These are phyloP conservation scores for Thermophis baileyi DNA, from an alignment of 2,113 vertebrate genomes.

Conservation along the genomic window DNA sequence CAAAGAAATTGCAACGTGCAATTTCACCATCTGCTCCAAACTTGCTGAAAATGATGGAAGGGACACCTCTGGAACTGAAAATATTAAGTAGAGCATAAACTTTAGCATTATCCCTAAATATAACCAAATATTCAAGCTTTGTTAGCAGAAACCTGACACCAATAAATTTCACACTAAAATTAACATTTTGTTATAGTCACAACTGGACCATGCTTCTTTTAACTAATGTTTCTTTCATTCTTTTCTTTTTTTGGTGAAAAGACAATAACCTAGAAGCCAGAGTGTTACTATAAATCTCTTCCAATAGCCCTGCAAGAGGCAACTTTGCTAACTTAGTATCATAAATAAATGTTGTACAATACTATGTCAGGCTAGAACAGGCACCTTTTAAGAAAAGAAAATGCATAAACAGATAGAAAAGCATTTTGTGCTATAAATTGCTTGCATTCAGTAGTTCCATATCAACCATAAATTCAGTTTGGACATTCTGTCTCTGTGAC, in stretches of 20 bases:
- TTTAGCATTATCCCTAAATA: not conserved
- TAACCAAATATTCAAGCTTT: not conserved
- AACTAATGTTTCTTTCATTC: conserved; percentile 6
- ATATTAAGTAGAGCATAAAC: not conserved
- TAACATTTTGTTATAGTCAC: conserved; percentile 10
- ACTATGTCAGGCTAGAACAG: not conserved
- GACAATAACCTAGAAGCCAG: not conserved
- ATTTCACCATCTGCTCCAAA: not conserved
- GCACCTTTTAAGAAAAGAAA: conserved; percentile 12
- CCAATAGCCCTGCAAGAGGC: not conserved
- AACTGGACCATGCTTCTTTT: not conserved
- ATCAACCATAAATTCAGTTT: not conserved
- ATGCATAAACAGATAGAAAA: not conserved
- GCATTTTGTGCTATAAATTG: conserved; percentile 1
- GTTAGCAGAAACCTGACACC: conserved; percentile 11
- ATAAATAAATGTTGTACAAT: conserved; percentile 10
- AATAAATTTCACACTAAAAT: conserved; percentile 14
- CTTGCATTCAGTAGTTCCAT: not conserved
- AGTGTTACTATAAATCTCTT: conserved; percentile 6
- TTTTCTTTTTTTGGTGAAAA: not conserved
- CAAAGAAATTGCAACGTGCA: too few relatives aligned
- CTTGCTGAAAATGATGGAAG: not conserved
- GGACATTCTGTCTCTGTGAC: not conserved
- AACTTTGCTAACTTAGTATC: not conserved
- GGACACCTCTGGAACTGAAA: not conserved